Conservation (phyloP, 1,140 invertebrate genomes). For the Drosophila chauvacae region DNA sequence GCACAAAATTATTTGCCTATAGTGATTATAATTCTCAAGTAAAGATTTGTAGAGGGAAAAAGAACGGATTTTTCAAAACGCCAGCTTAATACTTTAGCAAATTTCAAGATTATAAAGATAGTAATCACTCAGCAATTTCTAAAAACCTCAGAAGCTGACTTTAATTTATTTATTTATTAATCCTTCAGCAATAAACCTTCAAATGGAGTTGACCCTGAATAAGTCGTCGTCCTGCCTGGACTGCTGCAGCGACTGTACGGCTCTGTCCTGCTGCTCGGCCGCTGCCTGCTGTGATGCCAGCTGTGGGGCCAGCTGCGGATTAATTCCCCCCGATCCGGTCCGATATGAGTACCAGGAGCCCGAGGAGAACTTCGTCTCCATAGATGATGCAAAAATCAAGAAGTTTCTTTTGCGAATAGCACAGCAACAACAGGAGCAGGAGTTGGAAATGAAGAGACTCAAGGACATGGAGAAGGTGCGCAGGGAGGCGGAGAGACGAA, state of each 20-base stretch:
- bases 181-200: background rate
- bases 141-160: no score
- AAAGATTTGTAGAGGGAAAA: background rate
- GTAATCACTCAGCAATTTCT: no score
- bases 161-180: background rate
- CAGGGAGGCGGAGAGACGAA: conserved; percentile 20
- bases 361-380: conserved; percentile 80
- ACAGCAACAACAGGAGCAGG: conserved; percentile 61
- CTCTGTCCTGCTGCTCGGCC: conserved; percentile 44
- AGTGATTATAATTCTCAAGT: background rate
- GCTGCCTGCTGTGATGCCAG: conserved; percentile 55
- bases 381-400: conserved; percentile 79
- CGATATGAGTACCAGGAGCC: conserved; percentile 77
- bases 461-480: conserved; percentile 8
- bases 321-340: conserved; percentile 34
- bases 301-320: conserved; percentile 44
- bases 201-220: conserved; percentile 56
- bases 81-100: background rate
- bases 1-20: no score
- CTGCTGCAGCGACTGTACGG: conserved; percentile 60
- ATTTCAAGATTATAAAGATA: no score
- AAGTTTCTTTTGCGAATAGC: conserved; percentile 65
- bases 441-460: conserved; percentile 24
- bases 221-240: conserved; percentile 53
- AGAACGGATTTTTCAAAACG: background rate